phyloP scores from a whole-genome alignment of 2,113 vertebrate species.

The Notarius quadriscutis region DNA sequence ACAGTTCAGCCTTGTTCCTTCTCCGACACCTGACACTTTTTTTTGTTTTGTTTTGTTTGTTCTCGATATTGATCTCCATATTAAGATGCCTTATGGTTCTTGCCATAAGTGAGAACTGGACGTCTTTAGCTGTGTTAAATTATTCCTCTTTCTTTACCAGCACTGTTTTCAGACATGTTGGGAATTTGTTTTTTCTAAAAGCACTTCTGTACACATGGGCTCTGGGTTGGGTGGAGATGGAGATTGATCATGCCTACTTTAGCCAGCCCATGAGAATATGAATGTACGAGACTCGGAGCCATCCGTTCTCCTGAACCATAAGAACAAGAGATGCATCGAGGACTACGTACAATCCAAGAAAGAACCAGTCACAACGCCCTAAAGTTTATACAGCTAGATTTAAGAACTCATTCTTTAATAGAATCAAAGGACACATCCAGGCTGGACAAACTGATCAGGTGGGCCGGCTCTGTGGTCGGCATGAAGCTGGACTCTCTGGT shows the following conservation, averaged over 20 bases:
- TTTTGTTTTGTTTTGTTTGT: not conserved
- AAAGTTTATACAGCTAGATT: too few species aligned
- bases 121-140: slow-evolving; percentile 30
- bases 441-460: too few species aligned
- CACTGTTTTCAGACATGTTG: slow-evolving; percentile 2
- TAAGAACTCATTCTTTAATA: too few species aligned
- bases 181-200: slow-evolving; percentile 44
- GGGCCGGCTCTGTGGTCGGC: too few species aligned
- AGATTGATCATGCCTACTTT: slow-evolving; percentile 19
- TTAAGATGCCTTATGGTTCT: slow-evolving; percentile 17
- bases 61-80: not conserved
- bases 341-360: not conserved
- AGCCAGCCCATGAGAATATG: slow-evolving; percentile 26
- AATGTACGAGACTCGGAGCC: not conserved
- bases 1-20: not conserved
- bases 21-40: not conserved
- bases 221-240: slow-evolving; percentile 37
- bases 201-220: slow-evolving; percentile 33
- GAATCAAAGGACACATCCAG: too few species aligned
- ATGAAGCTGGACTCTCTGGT: too few species aligned
- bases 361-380: too few species aligned
- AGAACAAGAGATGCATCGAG: not conserved
- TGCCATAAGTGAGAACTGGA: slow-evolving; percentile 1
- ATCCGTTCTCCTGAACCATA: not conserved
- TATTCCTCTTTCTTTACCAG: slow-evolving; percentile 29